Percentiles rank a stretch among this genome's conserved stretches.
Conservation (phyloP, 2,113 vertebrate species). For the Semnornis frantzii region DNA sequence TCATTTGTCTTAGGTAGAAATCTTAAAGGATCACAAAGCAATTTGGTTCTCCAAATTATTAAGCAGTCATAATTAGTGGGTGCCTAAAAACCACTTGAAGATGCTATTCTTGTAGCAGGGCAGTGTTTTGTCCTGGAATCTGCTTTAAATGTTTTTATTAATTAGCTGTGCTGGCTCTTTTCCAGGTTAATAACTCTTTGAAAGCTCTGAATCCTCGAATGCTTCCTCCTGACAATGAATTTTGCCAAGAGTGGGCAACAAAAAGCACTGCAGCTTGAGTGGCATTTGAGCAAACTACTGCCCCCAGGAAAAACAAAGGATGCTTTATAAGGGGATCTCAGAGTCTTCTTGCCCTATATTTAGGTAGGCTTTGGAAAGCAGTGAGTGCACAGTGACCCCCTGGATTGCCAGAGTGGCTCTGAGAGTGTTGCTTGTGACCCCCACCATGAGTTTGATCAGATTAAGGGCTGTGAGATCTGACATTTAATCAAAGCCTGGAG, state of each 20-base stretch:
- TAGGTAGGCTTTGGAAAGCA: neutral
- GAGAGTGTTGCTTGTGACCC: neutral
- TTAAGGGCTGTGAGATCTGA: neutral
- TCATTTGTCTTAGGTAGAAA: neutral
- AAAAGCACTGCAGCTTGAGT: neutral
- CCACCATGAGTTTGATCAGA: neutral
- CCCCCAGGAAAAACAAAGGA: neutral
- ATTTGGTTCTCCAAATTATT: slow-evolving; percentile 14
- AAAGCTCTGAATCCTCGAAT: neutral
- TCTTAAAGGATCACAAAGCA: neutral
- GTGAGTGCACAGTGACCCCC: neutral
- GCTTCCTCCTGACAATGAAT: neutral
- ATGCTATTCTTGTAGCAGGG: neutral
- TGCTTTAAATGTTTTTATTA: neutral
- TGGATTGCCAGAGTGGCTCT: neutral
- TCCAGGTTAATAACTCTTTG: neutral
- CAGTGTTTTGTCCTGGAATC: neutral
- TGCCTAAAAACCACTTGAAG: neutral
- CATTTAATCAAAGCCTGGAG: neutral
- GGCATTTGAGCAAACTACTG: neutral
- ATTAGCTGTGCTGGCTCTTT: neutral
- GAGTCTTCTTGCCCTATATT: neutral
- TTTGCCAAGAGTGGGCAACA: neutral
- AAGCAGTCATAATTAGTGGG: neutral
- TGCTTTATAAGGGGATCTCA: neutral